Conservation (phyloP, 2,113 vertebrate genomes). For the Mormyrus iriodes region DNA sequence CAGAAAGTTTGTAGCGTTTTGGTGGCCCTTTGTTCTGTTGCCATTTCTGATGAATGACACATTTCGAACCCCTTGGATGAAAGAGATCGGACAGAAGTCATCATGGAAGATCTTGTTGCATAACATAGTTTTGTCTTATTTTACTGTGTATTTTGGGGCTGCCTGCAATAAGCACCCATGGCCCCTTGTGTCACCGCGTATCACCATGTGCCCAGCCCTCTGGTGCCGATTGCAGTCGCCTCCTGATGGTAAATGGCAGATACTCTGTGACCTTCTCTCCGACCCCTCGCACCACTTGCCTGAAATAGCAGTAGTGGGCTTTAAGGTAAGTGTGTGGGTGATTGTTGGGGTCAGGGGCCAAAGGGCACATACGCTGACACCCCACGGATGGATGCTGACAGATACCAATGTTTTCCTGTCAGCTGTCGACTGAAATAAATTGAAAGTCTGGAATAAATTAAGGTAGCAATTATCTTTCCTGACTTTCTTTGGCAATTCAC, state of each 20-base stretch:
- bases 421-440: neutral
- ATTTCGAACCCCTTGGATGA: neutral
- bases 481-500: neutral
- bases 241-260: neutral
- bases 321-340: neutral
- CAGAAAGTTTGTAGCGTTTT: neutral
- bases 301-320: neutral
- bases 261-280: neutral
- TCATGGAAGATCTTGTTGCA: neutral
- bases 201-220: neutral
- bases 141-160: neutral
- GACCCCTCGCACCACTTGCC: neutral
- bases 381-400: neutral
- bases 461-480: neutral
- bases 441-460: neutral
- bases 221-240: neutral
- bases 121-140: neutral
- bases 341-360: neutral
- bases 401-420: neutral
- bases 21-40: neutral
- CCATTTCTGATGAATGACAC: neutral
- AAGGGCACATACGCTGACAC: neutral
- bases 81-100: neutral
- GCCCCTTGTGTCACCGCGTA: neutral
- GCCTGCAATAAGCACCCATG: neutral